Percentiles rank a stretch among this genome's conserved stretches.
These are phyloP conservation scores for Spicauda simplicius DNA, from an alignment of 2,888 invertebrate species.

Conservation along the genomic window DNA sequence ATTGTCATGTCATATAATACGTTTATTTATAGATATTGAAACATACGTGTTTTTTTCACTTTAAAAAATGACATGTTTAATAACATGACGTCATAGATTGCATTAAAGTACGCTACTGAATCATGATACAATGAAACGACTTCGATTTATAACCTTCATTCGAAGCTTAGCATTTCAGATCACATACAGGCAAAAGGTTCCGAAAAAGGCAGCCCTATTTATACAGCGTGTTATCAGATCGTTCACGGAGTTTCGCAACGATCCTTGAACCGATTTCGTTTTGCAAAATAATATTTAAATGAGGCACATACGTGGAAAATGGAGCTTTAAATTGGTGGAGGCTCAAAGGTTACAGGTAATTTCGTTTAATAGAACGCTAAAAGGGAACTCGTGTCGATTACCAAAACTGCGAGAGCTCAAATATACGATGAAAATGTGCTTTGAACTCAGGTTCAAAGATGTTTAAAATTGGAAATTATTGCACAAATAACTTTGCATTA, in stretches of 20 bases:
- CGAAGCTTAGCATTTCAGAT: slow-evolving; percentile 11
- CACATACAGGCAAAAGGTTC: slow-evolving; percentile 1
- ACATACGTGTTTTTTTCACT: no score
- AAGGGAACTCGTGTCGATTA: background rate
- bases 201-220: slow-evolving; percentile 29
- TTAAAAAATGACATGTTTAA: no score
- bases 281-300: slow-evolving; percentile 34
- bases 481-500: no score
- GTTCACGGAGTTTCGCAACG: slow-evolving; percentile 47
- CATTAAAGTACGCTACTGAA: background rate
- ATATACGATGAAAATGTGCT: background rate
- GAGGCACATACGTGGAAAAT: slow-evolving; percentile 23
- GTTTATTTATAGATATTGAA: no score
- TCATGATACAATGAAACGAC: background rate
- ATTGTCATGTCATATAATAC: no score
- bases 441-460: background rate
- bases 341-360: slow-evolving; percentile 25
- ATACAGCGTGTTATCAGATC: slow-evolving; percentile 48
- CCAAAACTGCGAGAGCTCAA: background rate
- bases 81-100: no score
- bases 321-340: slow-evolving; percentile 17
- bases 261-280: slow-evolving; percentile 49
- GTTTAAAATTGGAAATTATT: background rate
- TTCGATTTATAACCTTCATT: background rate
- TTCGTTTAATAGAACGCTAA: slow-evolving; percentile 12